Conservation (phyloP, 2,888 invertebrate genomes). For the Autographa gamma region DNA sequence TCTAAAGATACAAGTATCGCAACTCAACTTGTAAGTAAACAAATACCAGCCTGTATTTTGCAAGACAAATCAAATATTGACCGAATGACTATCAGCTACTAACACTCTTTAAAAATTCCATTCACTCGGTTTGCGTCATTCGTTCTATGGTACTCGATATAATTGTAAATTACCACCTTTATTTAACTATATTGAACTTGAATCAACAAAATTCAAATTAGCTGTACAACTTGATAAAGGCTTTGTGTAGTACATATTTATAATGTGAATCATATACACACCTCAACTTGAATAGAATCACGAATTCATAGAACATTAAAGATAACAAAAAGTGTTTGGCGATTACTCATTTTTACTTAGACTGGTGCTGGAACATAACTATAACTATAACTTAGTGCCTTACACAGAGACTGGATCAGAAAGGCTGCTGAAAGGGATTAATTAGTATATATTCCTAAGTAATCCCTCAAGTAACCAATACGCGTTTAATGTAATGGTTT, state of each 20-base stretch:
- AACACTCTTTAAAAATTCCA: constrained; percentile 11
- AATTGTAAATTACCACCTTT: constrained; percentile 7
- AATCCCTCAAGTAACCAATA: too few relatives aligned
- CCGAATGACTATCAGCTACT: neutral
- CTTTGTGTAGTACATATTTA: constrained; percentile 20
- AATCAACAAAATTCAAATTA: constrained; percentile 37
- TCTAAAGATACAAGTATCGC: neutral
- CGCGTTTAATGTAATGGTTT: too few relatives aligned
- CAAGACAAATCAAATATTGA: constrained; percentile 16
- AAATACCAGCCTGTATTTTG: neutral
- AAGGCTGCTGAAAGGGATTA: too few relatives aligned
- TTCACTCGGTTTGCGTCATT: constrained; percentile 22
- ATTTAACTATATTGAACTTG: constrained; percentile 23
- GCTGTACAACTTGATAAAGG: constrained; percentile 3
- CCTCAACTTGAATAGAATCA: constrained; percentile 17
- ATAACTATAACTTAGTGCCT: too few relatives aligned
- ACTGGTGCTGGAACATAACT: neutral
- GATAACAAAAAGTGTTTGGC: neutral
- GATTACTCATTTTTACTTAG: neutral
- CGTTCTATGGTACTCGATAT: neutral
- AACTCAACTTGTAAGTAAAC: constrained; percentile 1
- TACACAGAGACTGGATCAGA: too few relatives aligned
- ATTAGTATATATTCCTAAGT: too few relatives aligned
- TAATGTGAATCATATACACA: constrained; percentile 35
- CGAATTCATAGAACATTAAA: neutral